Evolutionary conservation across 2,113 vertebrate genomes (phyloP), one percentile per base, ranked within the genome.

Genomic region (Daboia siamensis): DNA sequence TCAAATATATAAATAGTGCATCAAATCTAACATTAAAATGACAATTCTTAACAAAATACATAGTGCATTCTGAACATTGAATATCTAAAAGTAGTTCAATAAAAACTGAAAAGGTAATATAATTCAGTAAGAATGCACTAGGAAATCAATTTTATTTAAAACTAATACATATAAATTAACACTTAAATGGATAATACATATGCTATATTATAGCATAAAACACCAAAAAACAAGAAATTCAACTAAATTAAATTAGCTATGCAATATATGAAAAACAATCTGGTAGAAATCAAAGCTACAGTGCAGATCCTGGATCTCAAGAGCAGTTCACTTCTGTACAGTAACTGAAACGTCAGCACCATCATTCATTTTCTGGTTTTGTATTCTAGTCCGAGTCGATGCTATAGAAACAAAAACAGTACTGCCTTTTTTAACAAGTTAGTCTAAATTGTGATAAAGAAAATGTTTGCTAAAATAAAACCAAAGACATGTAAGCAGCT

Each of bases 351-450:
- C 96, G 94, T 98, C 98, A 0, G 97, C 97, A 51, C 97, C 98
- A 86, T 99, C 98, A 89, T 98, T 99, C 97, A 98, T 97, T 95
- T 99, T 99, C 97, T 99, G 99, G 94, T 99, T 99, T 95, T 99
- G 99, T 98, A 99, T 99, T 93, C 99, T 98, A 94, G 98, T 98
- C 93, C 98, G 98, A 93, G 99, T 99, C 74, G 99, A 99, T 93
- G 97, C 99, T 99, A 39, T 44, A 74, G 59, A 94, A 93, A 93
- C 91, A 91, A 91, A 33, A 51, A 93, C 24, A n/a, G 46, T 10
- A 69, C 92, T 56, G 29, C 15, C 29, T 26, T 94, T 48, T 55
- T 10, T 59, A 44, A 39, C 0, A 26, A 29, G n/a, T 2, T 11
- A 4, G 23, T 69, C 90, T 0, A 46, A 87, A 2, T 46, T 1